A percentile compares a stretch with the other conserved stretches of the same genome.
Evolutionary conservation across 2,888 invertebrate species (phyloP).

Genomic region (Oegoconia quadripuncta): DNA sequence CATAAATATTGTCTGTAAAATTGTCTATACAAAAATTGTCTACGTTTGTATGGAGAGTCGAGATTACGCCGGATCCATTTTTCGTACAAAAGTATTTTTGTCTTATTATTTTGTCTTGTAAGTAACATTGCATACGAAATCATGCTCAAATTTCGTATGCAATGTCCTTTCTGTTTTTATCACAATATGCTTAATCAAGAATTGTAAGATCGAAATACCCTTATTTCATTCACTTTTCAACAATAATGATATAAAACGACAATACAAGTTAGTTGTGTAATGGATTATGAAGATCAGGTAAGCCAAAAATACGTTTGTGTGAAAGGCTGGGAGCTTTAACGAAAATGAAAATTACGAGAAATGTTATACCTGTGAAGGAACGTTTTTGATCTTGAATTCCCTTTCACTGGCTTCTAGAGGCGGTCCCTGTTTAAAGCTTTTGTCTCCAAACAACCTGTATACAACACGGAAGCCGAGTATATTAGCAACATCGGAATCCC

Average conservation of each 20-base stretch:
- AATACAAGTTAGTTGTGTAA: not conserved
- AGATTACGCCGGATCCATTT: no score
- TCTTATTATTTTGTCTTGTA: no score
- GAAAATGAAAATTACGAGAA: conserved; percentile 13
- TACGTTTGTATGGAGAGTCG: no score
- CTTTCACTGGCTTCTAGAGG: conserved; percentile 93
- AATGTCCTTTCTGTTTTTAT: no score
- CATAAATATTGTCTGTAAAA: no score
- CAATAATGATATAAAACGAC: not conserved
- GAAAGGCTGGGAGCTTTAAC: not conserved
- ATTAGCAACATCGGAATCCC: conserved; percentile 93
- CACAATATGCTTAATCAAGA: no score
- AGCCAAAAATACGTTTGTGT: not conserved
- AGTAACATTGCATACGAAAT: no score
- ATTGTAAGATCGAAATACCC: no score
- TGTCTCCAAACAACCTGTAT: conserved; percentile 93
- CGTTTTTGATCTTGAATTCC: conserved; percentile 95
- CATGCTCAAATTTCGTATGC: no score
- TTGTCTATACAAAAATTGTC: no score
- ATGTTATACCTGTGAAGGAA: conserved; percentile 88
- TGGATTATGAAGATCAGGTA: not conserved
- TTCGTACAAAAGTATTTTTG: no score
- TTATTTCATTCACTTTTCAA: no score
- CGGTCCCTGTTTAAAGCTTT: conserved; percentile 93
- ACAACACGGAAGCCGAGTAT: conserved; percentile 94